These are phyloP conservation scores for Cantharis rustica DNA, from an alignment of 2,888 invertebrate genomes.

Conservation along the genomic window DNA sequence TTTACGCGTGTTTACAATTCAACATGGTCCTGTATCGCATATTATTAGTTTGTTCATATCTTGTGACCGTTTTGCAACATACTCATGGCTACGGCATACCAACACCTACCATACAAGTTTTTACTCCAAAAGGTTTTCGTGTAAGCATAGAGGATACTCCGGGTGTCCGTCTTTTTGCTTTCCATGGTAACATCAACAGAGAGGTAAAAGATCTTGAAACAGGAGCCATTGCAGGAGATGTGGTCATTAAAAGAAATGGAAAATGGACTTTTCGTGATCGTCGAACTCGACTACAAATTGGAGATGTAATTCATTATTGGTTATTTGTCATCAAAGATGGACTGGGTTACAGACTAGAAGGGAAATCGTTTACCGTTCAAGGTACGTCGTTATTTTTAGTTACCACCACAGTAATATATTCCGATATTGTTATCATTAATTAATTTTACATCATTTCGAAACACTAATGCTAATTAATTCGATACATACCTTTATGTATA, in stretches of 20 bases:
- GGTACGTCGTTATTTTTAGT: conserved; percentile 19
- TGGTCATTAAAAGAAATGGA: conserved; percentile 37
- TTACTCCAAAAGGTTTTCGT: conserved; percentile 51
- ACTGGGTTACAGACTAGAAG: conserved; percentile 46
- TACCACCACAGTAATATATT: neutral
- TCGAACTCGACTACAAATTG: conserved; percentile 38
- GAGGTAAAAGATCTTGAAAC: conserved; percentile 44
- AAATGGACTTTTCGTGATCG: conserved; percentile 48
- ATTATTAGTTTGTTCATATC: neutral
- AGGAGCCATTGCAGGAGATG: conserved; percentile 47
- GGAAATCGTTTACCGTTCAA: conserved; percentile 38
- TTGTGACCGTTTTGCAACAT: neutral
- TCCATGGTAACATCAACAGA: conserved; percentile 55
- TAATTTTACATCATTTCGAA: neutral
- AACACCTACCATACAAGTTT: conserved; percentile 47
- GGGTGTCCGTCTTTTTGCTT: conserved; percentile 53
- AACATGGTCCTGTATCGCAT: neutral
- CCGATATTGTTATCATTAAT: neutral
- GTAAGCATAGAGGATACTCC: conserved; percentile 53
- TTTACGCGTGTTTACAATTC: neutral
- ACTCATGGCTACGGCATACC: conserved; percentile 41
- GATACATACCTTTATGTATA: neutral
- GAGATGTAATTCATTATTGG: conserved; percentile 53
- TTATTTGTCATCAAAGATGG: conserved; percentile 48
- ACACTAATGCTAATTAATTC: neutral